These are phyloP conservation scores for Lasioglossum zephyrum DNA, from an alignment of 2,888 invertebrate species.

Conservation along the genomic window DNA sequence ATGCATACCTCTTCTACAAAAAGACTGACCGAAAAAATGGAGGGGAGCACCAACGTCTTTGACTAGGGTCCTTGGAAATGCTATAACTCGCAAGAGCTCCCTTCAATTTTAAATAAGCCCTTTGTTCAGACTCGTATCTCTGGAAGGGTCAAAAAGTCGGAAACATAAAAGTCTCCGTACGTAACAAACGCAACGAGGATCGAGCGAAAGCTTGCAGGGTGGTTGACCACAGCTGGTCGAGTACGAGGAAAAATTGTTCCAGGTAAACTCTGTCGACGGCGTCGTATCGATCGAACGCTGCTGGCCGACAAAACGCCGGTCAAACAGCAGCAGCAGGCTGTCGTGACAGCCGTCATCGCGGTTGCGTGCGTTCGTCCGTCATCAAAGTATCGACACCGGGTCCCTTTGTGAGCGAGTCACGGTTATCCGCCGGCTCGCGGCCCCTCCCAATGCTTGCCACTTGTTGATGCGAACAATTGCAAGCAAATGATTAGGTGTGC, in stretches of 20 bases:
- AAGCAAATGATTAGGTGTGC: constrained; percentile 56
- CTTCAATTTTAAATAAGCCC: neutral
- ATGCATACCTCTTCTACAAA: no score
- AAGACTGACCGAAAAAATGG: no score
- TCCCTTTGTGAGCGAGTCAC: constrained; percentile 48
- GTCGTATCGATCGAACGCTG: constrained; percentile 23
- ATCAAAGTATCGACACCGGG: constrained; percentile 63
- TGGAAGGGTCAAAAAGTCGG: no score
- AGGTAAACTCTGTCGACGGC: neutral
- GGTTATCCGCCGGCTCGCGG: constrained; percentile 27
- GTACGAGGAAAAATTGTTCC: constrained; percentile 14
- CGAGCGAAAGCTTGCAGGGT: neutral
- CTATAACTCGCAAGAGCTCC: neutral
- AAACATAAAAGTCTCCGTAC: neutral
- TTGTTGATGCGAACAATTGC: constrained; percentile 69
- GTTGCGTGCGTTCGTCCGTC: constrained; percentile 63
- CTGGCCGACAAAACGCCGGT: constrained; percentile 40
- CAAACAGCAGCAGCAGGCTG: constrained; percentile 18
- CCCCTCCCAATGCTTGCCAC: constrained; percentile 58
- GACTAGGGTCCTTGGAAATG: no score
- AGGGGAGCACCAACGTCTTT: no score
- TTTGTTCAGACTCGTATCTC: neutral
- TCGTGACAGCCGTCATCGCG: constrained; percentile 55
- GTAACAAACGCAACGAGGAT: neutral
- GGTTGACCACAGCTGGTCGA: neutral